A percentile compares a stretch with the other conserved stretches of the same genome.
phyloP scores from a whole-genome alignment of 2,113 vertebrate genomes.

The Prochilodus magdalenae region DNA sequence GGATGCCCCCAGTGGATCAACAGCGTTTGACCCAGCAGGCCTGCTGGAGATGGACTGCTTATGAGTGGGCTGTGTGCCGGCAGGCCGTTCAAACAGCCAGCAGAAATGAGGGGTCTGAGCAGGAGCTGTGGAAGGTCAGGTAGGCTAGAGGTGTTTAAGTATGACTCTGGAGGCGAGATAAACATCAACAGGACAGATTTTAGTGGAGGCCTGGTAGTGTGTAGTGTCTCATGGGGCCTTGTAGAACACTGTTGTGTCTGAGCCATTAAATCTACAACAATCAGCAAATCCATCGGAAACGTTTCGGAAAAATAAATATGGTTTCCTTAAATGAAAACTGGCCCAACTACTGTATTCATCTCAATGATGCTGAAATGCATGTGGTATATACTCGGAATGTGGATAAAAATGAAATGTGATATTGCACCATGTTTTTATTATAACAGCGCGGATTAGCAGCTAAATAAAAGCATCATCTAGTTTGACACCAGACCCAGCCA shows the following conservation, averaged over 20 bases:
- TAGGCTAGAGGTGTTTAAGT: background rate
- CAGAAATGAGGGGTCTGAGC: background rate
- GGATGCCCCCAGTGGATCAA: background rate
- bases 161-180: background rate
- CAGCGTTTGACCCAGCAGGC: background rate
- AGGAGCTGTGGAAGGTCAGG: background rate
- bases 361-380: too few relatives aligned
- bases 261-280: too few relatives aligned
- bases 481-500: too few relatives aligned
- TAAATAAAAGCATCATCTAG: too few relatives aligned
- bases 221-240: too few relatives aligned
- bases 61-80: background rate
- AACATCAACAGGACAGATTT: background rate
- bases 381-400: background rate
- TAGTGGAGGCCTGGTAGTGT: too few relatives aligned
- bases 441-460: background rate
- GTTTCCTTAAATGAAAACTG: too few relatives aligned
- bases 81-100: background rate
- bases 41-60: background rate
- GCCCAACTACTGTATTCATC: too few relatives aligned
- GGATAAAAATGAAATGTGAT: background rate
- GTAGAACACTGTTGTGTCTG: too few relatives aligned
- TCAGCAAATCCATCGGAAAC: too few relatives aligned
- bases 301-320: too few relatives aligned
- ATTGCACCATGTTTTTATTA: too few relatives aligned